Percentiles rank a stretch among this genome's conserved stretches.
phyloP scores from a whole-genome alignment of 2,113 vertebrate genomes.

The Siphamia tubifer region DNA sequence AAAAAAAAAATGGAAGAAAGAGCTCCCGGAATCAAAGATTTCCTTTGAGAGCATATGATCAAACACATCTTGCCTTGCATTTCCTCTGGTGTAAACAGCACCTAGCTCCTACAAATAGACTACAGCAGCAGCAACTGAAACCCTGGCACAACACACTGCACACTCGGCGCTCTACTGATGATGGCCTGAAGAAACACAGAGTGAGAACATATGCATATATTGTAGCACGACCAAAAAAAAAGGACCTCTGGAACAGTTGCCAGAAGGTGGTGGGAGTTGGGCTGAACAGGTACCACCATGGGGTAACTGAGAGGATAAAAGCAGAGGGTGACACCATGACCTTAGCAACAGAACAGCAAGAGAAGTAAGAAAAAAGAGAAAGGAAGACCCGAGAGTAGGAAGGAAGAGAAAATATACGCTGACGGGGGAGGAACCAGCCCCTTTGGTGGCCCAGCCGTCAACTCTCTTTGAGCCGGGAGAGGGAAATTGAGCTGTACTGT shows the following conservation, averaged over 20 bases:
- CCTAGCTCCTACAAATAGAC: constrained; percentile 55
- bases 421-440: constrained; percentile 48
- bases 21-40: constrained; percentile 55
- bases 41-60: constrained; percentile 68
- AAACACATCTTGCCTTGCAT: constrained; percentile 62
- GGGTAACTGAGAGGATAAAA: constrained; percentile 41
- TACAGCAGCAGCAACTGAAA: neutral
- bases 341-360: constrained; percentile 14
- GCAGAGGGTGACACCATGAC: constrained; percentile 27
- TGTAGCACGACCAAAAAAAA: constrained; percentile 8
- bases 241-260: constrained; percentile 38
- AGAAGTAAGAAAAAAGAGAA: neutral
- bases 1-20: constrained; percentile 14
- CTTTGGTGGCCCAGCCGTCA: constrained; percentile 41
- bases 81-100: constrained; percentile 60
- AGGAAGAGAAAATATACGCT: constrained; percentile 27
- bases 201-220: constrained; percentile 32
- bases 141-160: constrained; percentile 1
- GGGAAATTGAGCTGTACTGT: constrained; percentile 13
- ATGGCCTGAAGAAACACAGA: constrained; percentile 35
- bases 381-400: constrained; percentile 44
- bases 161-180: constrained; percentile 19
- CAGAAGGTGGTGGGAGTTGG: constrained; percentile 37
- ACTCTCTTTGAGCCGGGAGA: constrained; percentile 25
- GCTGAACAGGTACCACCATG: constrained; percentile 41